phyloP scores from a whole-genome alignment of 2,113 vertebrate genomes.

The Theristicus caerulescens region DNA sequence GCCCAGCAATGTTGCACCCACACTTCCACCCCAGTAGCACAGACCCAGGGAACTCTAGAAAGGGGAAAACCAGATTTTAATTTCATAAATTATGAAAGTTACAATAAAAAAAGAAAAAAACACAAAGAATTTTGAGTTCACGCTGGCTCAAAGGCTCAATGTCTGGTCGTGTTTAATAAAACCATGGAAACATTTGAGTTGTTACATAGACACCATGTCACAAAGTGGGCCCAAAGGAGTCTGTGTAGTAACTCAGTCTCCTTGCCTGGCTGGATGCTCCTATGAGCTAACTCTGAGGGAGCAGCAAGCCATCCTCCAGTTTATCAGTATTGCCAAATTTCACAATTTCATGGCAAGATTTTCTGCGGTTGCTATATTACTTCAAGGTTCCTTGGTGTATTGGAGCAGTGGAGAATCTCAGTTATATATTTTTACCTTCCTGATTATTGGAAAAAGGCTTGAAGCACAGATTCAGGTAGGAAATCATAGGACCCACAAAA shows the following conservation, averaged over 20 bases:
- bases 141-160: background rate
- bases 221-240: conserved; percentile 4
- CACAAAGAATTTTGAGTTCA: background rate
- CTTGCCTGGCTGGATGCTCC: background rate
- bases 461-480: background rate
- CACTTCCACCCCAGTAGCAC: background rate
- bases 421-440: background rate
- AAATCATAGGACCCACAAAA: background rate
- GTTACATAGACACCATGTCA: background rate
- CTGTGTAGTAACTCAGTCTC: background rate
- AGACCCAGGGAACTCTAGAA: background rate
- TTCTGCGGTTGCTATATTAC: background rate
- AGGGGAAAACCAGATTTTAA: background rate
- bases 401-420: background rate
- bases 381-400: background rate
- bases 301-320: background rate
- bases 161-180: background rate
- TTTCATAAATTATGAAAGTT: background rate
- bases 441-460: background rate
- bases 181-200: background rate
- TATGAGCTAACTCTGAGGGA: conserved; percentile 30
- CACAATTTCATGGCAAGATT: conserved; percentile 12
- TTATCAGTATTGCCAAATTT: conserved; percentile 7
- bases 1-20: background rate
- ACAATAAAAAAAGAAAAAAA: background rate